Evolutionary conservation across 2,113 vertebrate genomes (phyloP), one percentile per base, ranked within the genome.

Genomic region (Salminus brasiliensis): DNA sequence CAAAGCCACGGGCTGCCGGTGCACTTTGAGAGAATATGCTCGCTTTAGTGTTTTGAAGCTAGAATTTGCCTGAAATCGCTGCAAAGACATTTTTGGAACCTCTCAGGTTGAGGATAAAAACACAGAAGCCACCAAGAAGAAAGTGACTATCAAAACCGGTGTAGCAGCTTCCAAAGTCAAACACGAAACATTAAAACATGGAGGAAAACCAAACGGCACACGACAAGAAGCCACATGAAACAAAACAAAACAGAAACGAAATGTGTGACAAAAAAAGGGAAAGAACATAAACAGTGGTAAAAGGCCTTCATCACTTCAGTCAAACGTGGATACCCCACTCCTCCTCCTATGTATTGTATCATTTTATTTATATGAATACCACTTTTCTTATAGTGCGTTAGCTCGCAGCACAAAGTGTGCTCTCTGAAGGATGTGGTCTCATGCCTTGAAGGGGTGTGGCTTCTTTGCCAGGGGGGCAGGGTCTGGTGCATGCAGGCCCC

Each of bases 351-450:
- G 57, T 63, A 36, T 25, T 49, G 39, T 32, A 21, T 75, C 27
- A 43, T 59, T 66, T 89, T 86, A 63, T 89, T 85, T 84, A 87
- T 90, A 86, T 88, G 87, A 70, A 87, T 70, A 86, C 79, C 77
- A 85, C 85, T 86, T 72, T 83, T 75, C 79, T 81, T 71, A 83
- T 68, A 79, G 65, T 74, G 77, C 73, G 0, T 32, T 76, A 60
- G 78, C 60, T 85, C 52, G 60, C 84, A 88, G 84, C 84, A 89
- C 85, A 80, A 80, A 85, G 55, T 45, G 43, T 43, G 52, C 41
- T n/a, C 67, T 49, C 32, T 69, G 59, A 78, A 21, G 66, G 53
- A 55, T 63, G 67, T 72, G 66, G 73, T 86, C 67, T 73, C 86
- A 78, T 66, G 71, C 60, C 49, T 63, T 60, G 36, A 79, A 79